Percentiles rank a stretch among this genome's conserved stretches.
Conservation (phyloP, 2,113 vertebrate genomes). For the Actinemys pallida region DNA sequence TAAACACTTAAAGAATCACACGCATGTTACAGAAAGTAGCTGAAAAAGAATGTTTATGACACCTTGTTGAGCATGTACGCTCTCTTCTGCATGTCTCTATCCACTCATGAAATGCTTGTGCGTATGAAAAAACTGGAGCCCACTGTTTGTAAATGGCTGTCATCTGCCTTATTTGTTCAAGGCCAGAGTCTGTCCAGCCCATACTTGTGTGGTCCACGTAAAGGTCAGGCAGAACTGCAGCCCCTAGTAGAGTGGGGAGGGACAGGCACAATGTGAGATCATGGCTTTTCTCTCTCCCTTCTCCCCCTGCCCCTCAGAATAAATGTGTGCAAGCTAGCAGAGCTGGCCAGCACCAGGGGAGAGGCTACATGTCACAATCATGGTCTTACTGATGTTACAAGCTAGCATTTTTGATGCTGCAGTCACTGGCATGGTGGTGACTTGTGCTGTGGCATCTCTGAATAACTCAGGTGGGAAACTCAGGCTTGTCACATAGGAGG, state of each 20-base stretch:
- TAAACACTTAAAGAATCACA: background rate
- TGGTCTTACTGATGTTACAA: background rate
- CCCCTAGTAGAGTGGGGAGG: background rate
- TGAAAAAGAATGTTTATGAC: background rate
- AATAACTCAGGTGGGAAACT: background rate
- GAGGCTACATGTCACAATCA: background rate
- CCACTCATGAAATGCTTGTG: background rate
- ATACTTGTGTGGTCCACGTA: background rate
- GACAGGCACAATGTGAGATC: no score
- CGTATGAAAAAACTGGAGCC: background rate
- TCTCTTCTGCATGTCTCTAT: background rate
- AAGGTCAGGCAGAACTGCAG: background rate
- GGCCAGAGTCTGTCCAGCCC: background rate
- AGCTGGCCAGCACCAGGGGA: background rate
- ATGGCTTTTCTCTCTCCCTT: no score
- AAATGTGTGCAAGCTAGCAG: no score
- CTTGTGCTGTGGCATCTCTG: rapidly evolving
- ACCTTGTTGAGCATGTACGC: background rate
- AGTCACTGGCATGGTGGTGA: background rate
- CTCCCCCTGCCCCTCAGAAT: no score
- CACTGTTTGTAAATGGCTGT: background rate
- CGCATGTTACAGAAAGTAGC: background rate
- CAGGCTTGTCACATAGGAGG: background rate
- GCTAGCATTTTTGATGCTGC: background rate
- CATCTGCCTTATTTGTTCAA: background rate